phyloP scores from a whole-genome alignment of 2,113 vertebrate species.

The Brachionichthys hirsutus region DNA sequence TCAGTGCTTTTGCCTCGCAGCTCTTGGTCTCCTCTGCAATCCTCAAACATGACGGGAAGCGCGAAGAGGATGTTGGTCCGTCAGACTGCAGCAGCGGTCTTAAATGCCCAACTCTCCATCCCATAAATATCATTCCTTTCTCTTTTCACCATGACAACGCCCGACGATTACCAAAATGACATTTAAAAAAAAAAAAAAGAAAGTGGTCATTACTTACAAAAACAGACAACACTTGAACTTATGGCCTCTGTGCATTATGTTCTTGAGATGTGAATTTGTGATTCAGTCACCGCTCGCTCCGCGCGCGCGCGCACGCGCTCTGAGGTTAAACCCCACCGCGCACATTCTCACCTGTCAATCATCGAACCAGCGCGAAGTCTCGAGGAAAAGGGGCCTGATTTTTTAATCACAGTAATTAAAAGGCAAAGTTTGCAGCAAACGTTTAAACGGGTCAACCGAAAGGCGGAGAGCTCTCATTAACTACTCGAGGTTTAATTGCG shows the following conservation, averaged over 20 bases:
- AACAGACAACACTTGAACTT: conserved; percentile 70
- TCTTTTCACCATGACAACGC: conserved; percentile 78
- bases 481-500: conserved; percentile 84
- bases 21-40: conserved; percentile 73
- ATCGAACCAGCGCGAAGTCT: conserved; percentile 63
- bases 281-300: conserved; percentile 22
- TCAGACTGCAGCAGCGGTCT: conserved; percentile 50
- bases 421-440: conserved; percentile 72
- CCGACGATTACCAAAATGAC: conserved; percentile 67
- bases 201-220: conserved; percentile 70
- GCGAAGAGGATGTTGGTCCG: conserved; percentile 24
- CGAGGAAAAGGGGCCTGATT: conserved; percentile 75
- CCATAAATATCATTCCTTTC: conserved; percentile 75
- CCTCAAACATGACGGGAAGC: conserved; percentile 79
- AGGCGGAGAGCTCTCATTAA: conserved; percentile 87
- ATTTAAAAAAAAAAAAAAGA: conserved; percentile 66
- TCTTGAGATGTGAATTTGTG: conserved; percentile 58
- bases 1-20: conserved; percentile 67
- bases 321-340: conserved; percentile 53
- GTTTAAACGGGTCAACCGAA: conserved; percentile 72
- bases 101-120: conserved; percentile 66
- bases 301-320: conserved; percentile 29
- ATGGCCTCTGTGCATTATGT: conserved; percentile 67
- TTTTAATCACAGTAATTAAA: conserved; percentile 87
- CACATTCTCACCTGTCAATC: conserved; percentile 80